phyloP scores from a whole-genome alignment of 2,888 invertebrate genomes.

The Ypsolopha scabrella region DNA sequence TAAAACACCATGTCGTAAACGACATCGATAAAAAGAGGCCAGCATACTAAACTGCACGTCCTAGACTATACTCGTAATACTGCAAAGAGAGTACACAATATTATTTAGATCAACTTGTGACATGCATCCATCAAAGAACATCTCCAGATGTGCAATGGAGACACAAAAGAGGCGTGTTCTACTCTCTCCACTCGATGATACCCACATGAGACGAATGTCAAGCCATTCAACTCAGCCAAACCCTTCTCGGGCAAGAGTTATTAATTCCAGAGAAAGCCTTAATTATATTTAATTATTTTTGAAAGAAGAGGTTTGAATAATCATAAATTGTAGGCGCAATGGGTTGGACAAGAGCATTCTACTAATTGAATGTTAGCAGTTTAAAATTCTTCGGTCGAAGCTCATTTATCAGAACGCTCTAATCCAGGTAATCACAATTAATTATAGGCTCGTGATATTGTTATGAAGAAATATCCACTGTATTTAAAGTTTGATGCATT shows the following conservation, averaged over 20 bases:
- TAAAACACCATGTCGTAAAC: too few species aligned
- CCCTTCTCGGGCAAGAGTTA: conserved; percentile 26
- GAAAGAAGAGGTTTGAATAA: conserved; percentile 2
- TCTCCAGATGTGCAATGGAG: neutral
- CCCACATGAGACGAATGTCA: neutral
- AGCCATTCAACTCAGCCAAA: conserved; percentile 13
- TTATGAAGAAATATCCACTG: too few species aligned
- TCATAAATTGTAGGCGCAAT: neutral
- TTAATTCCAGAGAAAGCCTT: conserved; percentile 43
- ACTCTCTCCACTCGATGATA: too few species aligned
- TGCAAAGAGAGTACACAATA: too few species aligned
- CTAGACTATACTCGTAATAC: too few species aligned
- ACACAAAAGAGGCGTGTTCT: neutral
- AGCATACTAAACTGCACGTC: too few species aligned
- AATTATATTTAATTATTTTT: conserved; percentile 38
- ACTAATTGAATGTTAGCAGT: neutral
- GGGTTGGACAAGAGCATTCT: neutral
- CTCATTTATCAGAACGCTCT: neutral
- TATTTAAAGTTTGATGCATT: neutral
- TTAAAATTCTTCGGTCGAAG: neutral
- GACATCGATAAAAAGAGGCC: too few species aligned
- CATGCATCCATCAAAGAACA: too few species aligned
- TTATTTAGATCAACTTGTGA: too few species aligned
- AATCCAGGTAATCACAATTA: neutral
- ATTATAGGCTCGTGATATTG: too few species aligned